phyloP scores from a whole-genome alignment of 2,113 vertebrate species.

The Polyodon spathula region DNA sequence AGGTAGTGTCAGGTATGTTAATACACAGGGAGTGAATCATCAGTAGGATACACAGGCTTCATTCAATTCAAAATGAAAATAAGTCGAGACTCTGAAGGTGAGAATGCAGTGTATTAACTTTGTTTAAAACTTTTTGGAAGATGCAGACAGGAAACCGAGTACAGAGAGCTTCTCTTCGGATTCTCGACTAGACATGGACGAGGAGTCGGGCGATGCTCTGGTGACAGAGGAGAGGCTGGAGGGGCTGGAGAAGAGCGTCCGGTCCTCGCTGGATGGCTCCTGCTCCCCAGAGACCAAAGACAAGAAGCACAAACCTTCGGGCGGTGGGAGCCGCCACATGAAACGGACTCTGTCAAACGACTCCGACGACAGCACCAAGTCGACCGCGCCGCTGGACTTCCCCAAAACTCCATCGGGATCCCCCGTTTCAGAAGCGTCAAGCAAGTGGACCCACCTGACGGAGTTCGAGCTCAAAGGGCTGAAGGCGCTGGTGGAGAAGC shows the following conservation, averaged over 20 bases:
- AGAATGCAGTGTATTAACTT: no score
- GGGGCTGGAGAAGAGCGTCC: slow-evolving; percentile 37
- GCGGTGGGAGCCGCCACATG: slow-evolving; percentile 50
- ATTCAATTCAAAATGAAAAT: no score
- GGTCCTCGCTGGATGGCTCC: slow-evolving; percentile 45
- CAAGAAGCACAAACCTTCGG: slow-evolving; percentile 51
- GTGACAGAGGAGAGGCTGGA: slow-evolving; percentile 61
- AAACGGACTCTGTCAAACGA: slow-evolving; percentile 71
- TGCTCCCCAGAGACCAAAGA: slow-evolving; percentile 60
- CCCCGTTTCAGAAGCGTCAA: slow-evolving; percentile 56
- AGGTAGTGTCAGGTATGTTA: no score
- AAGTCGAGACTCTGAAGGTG: no score
- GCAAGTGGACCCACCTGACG: slow-evolving; percentile 82
- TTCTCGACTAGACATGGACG: slow-evolving; percentile 80
- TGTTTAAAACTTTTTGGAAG: slow-evolving; percentile 39
- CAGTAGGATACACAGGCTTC: no score
- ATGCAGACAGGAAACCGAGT: slow-evolving; percentile 68
- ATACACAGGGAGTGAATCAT: no score
- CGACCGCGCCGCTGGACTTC: slow-evolving; percentile 54
- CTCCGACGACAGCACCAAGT: slow-evolving; percentile 71
- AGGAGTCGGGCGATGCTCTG: slow-evolving; percentile 72
- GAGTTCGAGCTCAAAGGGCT: slow-evolving; percentile 89
- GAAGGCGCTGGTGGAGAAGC: slow-evolving; percentile 82
- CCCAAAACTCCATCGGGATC: slow-evolving; percentile 78
- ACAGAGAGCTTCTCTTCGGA: slow-evolving; percentile 77